phyloP scores from a whole-genome alignment of 2,888 invertebrate genomes.

The Gerris lacustris region DNA sequence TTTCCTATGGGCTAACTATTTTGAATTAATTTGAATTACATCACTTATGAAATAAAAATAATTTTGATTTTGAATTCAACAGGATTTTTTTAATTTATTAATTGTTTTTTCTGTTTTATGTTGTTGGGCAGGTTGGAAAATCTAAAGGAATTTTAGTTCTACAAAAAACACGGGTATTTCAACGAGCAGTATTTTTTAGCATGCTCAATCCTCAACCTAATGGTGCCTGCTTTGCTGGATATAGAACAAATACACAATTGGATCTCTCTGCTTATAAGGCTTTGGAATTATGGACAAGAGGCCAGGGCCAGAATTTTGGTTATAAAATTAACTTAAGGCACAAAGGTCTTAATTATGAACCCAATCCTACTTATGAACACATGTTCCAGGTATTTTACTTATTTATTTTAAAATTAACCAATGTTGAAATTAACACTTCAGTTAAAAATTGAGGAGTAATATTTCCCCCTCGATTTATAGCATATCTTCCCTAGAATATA shows the following conservation, averaged over 20 bases:
- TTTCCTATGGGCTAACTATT: no score
- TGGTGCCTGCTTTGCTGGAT: constrained; percentile 55
- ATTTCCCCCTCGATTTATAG: no score
- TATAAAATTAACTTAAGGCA: constrained; percentile 51
- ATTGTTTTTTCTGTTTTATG: no score
- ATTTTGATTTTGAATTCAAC: no score
- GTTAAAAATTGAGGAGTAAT: no score
- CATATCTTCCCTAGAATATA: no score
- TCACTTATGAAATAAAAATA: no score
- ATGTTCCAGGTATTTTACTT: constrained; percentile 35
- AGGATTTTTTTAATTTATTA: no score
- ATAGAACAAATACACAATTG: constrained; percentile 41
- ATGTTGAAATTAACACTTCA: neutral
- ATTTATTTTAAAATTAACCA: neutral
- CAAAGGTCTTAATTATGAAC: constrained; percentile 44
- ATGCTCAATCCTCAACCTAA: constrained; percentile 53
- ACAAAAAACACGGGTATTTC: constrained; percentile 47
- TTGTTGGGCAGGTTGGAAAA: constrained; percentile 42
- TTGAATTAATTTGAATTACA: no score
- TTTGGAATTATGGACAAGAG: constrained; percentile 45
- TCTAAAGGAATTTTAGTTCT: constrained; percentile 50
- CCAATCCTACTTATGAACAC: constrained; percentile 50
- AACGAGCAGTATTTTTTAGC: constrained; percentile 51
- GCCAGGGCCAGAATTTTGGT: constrained; percentile 43
- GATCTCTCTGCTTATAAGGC: constrained; percentile 42